Evolutionary conservation across 2,797 vertebrate species (phyloP).

Genomic region (Manis pentadactyla): DNA sequence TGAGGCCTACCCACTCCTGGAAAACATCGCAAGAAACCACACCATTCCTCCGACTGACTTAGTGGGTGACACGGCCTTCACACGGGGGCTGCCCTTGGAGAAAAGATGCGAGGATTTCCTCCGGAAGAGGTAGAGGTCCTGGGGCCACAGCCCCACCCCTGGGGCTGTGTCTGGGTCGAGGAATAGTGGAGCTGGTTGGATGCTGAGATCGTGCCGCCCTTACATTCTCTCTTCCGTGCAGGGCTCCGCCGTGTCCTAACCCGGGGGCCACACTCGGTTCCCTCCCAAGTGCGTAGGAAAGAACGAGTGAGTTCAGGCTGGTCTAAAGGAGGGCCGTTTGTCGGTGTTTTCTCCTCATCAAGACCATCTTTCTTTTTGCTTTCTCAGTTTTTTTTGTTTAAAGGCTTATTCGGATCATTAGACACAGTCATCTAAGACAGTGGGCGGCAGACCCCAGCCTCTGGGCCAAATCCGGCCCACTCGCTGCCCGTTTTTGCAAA

Average conservation of each 20-base stretch:
- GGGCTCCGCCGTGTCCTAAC: background rate
- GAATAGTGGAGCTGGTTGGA: background rate
- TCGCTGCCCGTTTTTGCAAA: background rate
- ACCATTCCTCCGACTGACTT: background rate
- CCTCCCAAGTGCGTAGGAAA: background rate
- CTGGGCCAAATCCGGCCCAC: background rate
- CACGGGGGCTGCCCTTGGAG: slow-evolving; percentile 71
- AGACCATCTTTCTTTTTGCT: background rate
- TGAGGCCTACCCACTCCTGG: slow-evolving; percentile 72
- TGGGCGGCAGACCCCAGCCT: background rate
- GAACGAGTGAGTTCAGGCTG: background rate
- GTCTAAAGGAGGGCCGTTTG: background rate
- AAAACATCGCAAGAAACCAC: slow-evolving; percentile 66
- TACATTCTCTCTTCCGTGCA: background rate
- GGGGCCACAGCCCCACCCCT: background rate
- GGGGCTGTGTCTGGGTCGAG: background rate
- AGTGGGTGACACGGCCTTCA: background rate
- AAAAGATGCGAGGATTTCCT: slow-evolving; percentile 83
- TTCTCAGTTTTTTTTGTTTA: background rate
- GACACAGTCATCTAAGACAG: background rate
- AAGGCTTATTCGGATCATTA: background rate
- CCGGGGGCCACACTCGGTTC: accelerated
- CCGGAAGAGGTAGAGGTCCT: slow-evolving; percentile 77
- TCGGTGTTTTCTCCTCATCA: background rate
- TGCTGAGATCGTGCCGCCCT: background rate